phyloP scores from a whole-genome alignment of 2,888 invertebrate genomes.

The Folsomia manolachei region DNA sequence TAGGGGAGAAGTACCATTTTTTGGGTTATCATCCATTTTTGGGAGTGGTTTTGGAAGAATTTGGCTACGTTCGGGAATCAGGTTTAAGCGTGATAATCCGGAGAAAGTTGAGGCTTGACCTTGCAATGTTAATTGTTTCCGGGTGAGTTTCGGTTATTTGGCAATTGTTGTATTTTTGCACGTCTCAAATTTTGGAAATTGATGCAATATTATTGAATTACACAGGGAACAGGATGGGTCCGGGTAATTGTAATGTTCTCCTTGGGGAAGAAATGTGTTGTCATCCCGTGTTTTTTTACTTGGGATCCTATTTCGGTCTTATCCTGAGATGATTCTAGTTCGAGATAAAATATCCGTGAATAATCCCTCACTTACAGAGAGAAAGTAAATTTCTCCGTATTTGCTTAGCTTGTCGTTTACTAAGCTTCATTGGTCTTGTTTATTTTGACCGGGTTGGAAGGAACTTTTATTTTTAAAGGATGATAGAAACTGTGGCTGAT shows the following conservation, averaged over 20 bases:
- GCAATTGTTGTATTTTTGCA: neutral
- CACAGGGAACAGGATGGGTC: neutral
- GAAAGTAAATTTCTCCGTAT: neutral
- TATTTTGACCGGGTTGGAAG: neutral
- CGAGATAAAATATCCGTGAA: neutral
- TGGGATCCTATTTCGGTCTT: neutral
- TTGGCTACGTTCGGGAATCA: too few relatives aligned
- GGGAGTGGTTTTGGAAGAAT: too few relatives aligned
- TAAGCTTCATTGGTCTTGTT: neutral
- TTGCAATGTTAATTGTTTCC: too few relatives aligned
- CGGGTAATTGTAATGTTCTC: neutral
- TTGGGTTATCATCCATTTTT: too few relatives aligned
- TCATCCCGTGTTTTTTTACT: neutral
- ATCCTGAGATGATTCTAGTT: neutral
- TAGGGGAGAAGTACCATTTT: too few relatives aligned
- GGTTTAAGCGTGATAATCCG: neutral
- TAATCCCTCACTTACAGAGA: too few relatives aligned
- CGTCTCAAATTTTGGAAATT: too few relatives aligned
- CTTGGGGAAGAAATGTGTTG: neutral
- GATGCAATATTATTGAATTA: neutral
- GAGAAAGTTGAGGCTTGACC: neutral
- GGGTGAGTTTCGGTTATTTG: too few relatives aligned
- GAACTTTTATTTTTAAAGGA: too few relatives aligned
- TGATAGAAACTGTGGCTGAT: too few relatives aligned
- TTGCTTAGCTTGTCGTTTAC: neutral